Conservation (phyloP, 2,888 invertebrate species). For the Drosophila multiciliata region DNA sequence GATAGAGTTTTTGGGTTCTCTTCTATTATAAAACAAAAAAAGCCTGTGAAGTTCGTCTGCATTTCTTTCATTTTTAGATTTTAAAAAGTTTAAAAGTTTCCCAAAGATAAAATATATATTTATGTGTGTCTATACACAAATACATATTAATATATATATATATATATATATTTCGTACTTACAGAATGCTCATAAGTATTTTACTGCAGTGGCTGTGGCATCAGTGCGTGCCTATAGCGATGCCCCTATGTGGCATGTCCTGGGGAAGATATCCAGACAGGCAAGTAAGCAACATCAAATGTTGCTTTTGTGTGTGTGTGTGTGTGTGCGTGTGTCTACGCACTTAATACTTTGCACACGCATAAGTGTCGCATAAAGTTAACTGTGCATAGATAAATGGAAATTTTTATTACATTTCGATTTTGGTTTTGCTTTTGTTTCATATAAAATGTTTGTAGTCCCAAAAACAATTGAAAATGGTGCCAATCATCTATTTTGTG, state of each 20-base stretch:
- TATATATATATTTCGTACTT: slow-evolving; percentile 54
- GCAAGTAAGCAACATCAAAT: slow-evolving; percentile 43
- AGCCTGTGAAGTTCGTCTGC: slow-evolving; percentile 68
- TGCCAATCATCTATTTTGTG: slow-evolving; percentile 56
- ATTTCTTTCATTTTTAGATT: slow-evolving; percentile 76
- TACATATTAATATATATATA: slow-evolving; percentile 60
- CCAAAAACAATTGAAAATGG: slow-evolving; percentile 69
- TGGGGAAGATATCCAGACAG: slow-evolving; percentile 18
- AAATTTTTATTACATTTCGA: slow-evolving; percentile 78
- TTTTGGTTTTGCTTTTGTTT: slow-evolving; percentile 51
- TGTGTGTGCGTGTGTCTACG: slow-evolving; percentile 38
- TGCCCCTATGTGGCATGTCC: slow-evolving; percentile 44
- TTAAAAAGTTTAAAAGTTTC: slow-evolving; percentile 78
- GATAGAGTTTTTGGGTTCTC: slow-evolving; percentile 17
- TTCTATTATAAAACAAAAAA: slow-evolving; percentile 52
- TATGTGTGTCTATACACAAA: slow-evolving; percentile 9
- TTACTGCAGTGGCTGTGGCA: slow-evolving; percentile 41
- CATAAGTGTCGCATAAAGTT: slow-evolving; percentile 81
- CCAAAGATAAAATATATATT: slow-evolving; percentile 73
- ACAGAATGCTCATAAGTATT: slow-evolving; percentile 59
- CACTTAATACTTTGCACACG: slow-evolving; percentile 76
- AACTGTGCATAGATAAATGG: slow-evolving; percentile 77
- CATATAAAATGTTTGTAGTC: slow-evolving; percentile 68
- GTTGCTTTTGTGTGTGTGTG: slow-evolving; percentile 43
- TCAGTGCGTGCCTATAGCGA: slow-evolving; percentile 64